A percentile compares a stretch with the other conserved stretches of the same genome.
Conservation (phyloP, 2,888 invertebrate genomes). For the Uloborus plumipes region DNA sequence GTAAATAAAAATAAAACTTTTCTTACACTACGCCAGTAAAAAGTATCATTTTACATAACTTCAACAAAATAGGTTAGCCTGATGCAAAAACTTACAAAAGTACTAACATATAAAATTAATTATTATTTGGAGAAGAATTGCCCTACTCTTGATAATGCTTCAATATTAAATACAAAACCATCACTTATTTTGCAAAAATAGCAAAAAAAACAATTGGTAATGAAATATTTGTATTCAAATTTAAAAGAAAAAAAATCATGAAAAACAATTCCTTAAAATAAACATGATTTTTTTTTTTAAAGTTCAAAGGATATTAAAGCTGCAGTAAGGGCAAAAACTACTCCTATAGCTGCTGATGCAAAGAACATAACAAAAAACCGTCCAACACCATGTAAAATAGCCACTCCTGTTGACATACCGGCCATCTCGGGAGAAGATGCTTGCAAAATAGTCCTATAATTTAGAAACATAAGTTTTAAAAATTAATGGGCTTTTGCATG, state of each 20-base stretch:
- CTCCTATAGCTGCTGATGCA: constrained; percentile 97
- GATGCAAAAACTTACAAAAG: too few relatives aligned
- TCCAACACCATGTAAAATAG: constrained; percentile 88
- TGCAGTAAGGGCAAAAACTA: constrained; percentile 92
- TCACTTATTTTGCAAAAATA: too few relatives aligned
- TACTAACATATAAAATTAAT: too few relatives aligned
- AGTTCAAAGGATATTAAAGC: constrained; percentile 76
- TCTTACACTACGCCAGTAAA: too few relatives aligned
- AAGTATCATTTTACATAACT: too few relatives aligned
- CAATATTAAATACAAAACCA: too few relatives aligned
- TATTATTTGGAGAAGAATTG: too few relatives aligned
- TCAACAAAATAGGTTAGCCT: too few relatives aligned
- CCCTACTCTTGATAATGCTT: background rate
- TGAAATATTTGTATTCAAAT: background rate
- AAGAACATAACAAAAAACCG: constrained; percentile 97
- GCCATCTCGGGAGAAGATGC: constrained; percentile 71
- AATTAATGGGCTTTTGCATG: background rate
- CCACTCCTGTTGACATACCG: constrained; percentile 80
- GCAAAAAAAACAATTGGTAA: too few relatives aligned
- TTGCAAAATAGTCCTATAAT: constrained; percentile 68
- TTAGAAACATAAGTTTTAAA: background rate
- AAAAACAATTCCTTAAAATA: background rate
- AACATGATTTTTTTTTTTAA: background rate
- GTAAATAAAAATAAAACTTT: too few relatives aligned
- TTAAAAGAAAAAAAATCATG: background rate